Conservation (phyloP, 2,797 vertebrate genomes). For the Pangasius sanitwongsei region DNA sequence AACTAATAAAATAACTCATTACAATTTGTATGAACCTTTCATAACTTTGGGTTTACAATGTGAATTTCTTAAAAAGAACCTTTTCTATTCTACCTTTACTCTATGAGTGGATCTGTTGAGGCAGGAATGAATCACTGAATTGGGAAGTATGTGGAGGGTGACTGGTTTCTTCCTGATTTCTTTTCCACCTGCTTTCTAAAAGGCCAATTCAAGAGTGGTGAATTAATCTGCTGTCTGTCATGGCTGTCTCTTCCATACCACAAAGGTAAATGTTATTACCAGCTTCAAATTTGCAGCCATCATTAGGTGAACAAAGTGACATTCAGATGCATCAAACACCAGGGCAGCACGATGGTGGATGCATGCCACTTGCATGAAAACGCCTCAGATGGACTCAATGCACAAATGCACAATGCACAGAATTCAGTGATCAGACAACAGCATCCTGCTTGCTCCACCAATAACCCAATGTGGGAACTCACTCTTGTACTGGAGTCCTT, state of each 20-base stretch:
- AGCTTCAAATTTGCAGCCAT: constrained; percentile 2
- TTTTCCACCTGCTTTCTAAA: constrained; percentile 24
- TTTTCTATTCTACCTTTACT: neutral
- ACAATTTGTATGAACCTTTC: neutral
- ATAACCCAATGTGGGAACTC: neutral
- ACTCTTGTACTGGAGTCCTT: neutral
- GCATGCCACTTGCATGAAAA: no score
- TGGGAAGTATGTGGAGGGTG: neutral
- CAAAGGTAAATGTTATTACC: constrained; percentile 2
- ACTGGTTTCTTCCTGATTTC: constrained; percentile 22
- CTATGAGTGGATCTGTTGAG: neutral
- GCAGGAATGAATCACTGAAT: constrained; percentile 15
- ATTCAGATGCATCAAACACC: neutral
- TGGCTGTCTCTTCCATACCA: neutral
- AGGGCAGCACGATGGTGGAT: neutral
- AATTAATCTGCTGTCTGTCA: constrained; percentile 30
- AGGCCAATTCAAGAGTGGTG: neutral
- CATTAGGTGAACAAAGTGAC: neutral
- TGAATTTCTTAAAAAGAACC: neutral
- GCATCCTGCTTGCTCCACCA: neutral
- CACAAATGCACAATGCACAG: neutral
- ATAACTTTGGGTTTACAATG: neutral
- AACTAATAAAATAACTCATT: neutral
- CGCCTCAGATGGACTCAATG: neutral
- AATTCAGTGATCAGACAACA: neutral